A percentile compares a stretch with the other conserved stretches of the same genome.
Evolutionary conservation across 2,888 invertebrate species (phyloP).

Genomic region (Machimus rusticus): DNA sequence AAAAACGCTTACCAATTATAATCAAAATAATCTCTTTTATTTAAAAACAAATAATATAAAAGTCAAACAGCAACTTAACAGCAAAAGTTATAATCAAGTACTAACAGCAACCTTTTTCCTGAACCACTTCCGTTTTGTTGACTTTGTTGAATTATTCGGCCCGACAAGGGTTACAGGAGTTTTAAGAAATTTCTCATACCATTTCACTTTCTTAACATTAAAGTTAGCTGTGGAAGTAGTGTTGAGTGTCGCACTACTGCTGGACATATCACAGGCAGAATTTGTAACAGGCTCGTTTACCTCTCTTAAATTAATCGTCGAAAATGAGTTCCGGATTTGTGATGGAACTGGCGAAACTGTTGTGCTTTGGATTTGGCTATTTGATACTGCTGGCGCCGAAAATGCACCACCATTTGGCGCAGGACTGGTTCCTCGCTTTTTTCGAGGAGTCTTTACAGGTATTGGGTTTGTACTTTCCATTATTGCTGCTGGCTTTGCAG

Average conservation of each 20-base stretch:
- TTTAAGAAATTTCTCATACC: conserved; percentile 43
- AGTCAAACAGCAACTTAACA: background rate
- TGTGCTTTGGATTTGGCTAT: background rate
- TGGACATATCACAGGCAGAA: conserved; percentile 4
- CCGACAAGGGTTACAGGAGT: background rate
- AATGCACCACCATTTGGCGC: background rate
- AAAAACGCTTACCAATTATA: background rate
- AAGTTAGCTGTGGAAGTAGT: background rate
- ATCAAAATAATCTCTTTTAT: conserved; percentile 45
- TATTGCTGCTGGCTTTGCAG: background rate
- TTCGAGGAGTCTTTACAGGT: conserved; percentile 22
- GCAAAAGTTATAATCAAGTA: background rate
- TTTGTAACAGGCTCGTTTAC: background rate
- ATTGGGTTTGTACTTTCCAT: background rate
- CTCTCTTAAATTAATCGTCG: conserved; percentile 20
- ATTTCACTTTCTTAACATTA: conserved; percentile 40
- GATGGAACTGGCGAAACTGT: background rate
- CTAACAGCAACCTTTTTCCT: conserved; percentile 36
- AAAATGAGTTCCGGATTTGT: background rate
- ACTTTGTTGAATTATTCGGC: background rate
- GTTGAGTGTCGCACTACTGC: conserved; percentile 15
- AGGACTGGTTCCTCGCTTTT: background rate
- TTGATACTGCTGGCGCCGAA: background rate
- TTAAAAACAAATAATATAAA: conserved; percentile 34
- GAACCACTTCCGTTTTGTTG: conserved; percentile 40